Conservation (phyloP, 1,140 invertebrate genomes). For the Oryctes rhinoceros region DNA sequence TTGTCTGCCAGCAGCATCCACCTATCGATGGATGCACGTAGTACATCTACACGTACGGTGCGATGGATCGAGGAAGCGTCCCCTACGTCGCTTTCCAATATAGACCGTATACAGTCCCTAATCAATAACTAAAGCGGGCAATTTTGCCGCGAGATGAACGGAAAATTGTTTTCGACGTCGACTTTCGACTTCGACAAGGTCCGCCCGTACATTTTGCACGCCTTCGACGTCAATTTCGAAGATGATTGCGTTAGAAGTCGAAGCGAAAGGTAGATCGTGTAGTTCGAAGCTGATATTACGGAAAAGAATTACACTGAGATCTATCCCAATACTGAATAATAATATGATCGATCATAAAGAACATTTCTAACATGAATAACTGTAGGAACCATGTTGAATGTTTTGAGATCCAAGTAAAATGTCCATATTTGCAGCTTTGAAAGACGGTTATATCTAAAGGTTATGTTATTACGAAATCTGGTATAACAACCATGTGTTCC, state of each 20-base stretch:
- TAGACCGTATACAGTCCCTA: constrained; percentile 12
- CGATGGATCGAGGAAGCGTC: background rate
- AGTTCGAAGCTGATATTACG: background rate
- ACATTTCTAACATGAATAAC: too few species aligned
- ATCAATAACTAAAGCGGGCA: constrained; percentile 32
- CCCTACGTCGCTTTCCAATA: background rate
- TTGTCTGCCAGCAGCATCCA: background rate
- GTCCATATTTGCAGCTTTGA: too few species aligned
- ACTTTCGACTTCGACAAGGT: background rate
- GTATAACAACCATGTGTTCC: too few species aligned
- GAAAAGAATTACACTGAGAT: too few species aligned
- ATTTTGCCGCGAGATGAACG: constrained; percentile 12
- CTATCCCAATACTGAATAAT: too few species aligned
- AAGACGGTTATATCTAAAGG: too few species aligned
- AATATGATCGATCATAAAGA: too few species aligned
- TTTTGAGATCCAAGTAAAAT: too few species aligned
- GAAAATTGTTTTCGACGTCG: constrained; percentile 28
- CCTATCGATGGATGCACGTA: background rate
- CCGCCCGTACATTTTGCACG: background rate
- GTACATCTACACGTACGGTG: background rate
- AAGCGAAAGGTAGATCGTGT: background rate
- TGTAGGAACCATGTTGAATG: too few species aligned
- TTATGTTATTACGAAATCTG: too few species aligned
- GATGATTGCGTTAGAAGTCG: background rate
- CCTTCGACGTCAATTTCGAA: background rate